Conservation (phyloP, 1,140 invertebrate species). For the Stegodyphus dumicola region DNA sequence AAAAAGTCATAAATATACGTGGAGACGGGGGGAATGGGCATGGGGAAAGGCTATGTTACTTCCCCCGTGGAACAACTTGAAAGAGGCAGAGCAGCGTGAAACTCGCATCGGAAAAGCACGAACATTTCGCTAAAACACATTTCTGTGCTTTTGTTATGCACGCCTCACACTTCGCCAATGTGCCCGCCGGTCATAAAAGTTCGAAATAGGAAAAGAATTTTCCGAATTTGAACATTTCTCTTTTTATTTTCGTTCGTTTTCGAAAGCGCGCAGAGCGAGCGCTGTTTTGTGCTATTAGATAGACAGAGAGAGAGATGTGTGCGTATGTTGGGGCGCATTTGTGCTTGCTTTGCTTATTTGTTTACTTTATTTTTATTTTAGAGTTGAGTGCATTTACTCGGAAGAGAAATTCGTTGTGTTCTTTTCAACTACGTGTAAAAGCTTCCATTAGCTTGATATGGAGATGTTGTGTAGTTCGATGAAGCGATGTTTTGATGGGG, state of each 20-base stretch:
- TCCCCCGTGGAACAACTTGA: conserved; percentile 20
- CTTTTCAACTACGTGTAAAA: conserved; percentile 55
- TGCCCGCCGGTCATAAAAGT: conserved; percentile 28
- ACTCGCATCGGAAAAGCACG: conserved; percentile 41
- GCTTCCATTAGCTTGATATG: conserved; percentile 36
- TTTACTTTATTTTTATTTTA: not conserved
- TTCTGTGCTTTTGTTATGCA: conserved; percentile 39
- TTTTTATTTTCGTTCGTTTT: conserved; percentile 20
- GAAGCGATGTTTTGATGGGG: not conserved
- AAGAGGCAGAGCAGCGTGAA: conserved; percentile 47
- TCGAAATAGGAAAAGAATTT: conserved; percentile 3
- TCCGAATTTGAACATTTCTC: conserved; percentile 2
- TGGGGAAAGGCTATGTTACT: not conserved
- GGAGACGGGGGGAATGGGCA: not conserved
- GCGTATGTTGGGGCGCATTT: not conserved
- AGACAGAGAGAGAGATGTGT: not conserved
- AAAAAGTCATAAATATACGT: not conserved
- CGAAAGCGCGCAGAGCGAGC: not conserved
- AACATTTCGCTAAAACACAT: not conserved
- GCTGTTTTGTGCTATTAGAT: not conserved
- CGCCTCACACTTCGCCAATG: conserved; percentile 43
- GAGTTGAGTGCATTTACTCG: too few species aligned
- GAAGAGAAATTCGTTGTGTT: conserved; percentile 4
- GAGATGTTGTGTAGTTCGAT: not conserved
- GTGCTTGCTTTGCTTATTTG: conserved; percentile 19